Evolutionary conservation across 2,113 vertebrate species (phyloP).

Genomic region (Indri indri): DNA sequence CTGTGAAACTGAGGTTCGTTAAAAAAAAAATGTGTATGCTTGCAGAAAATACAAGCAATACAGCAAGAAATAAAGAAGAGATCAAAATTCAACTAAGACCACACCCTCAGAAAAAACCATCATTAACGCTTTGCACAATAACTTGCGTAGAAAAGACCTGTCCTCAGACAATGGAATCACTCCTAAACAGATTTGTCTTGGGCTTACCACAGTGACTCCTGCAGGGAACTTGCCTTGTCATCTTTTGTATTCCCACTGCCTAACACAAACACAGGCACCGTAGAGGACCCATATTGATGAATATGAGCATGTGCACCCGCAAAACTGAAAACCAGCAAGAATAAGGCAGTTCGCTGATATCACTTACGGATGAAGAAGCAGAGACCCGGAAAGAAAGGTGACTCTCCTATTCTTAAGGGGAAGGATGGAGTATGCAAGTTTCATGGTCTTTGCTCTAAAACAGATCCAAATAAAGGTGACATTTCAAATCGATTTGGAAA

Average conservation of each 20-base stretch:
- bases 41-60: background rate
- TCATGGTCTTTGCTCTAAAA: background rate
- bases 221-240: background rate
- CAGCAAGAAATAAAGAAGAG: background rate
- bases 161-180: background rate
- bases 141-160: background rate
- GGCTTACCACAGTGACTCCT: background rate
- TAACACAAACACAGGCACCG: background rate
- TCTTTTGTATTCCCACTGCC: background rate
- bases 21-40: background rate
- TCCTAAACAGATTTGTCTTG: background rate
- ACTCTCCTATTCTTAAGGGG: background rate
- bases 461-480: background rate
- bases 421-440: background rate
- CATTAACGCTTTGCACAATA: background rate
- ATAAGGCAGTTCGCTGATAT: background rate
- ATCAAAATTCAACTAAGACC: background rate
- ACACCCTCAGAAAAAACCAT: background rate
- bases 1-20: background rate
- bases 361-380: background rate
- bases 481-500: background rate
- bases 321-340: background rate
- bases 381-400: background rate
- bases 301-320: background rate
- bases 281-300: background rate